These are phyloP conservation scores for Nannoperca obscura DNA, from an alignment of 2,797 vertebrate genomes.

Conservation along the genomic window DNA sequence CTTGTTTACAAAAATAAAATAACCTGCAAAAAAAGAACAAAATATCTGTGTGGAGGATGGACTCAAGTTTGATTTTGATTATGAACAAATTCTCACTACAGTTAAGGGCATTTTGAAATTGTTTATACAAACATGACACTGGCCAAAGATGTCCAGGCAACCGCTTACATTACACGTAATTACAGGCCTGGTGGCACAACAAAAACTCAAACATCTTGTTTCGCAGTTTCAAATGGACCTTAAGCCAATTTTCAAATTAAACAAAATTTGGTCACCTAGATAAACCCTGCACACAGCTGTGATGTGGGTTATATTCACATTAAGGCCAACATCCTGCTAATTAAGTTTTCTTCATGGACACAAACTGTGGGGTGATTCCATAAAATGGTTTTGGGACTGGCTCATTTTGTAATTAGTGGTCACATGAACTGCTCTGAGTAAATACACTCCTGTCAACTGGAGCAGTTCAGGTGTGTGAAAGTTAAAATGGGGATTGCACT, in stretches of 20 bases:
- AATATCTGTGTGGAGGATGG: background rate
- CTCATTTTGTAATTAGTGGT: conserved; percentile 38
- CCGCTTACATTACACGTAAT: background rate
- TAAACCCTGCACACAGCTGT: conserved; percentile 25
- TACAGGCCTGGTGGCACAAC: background rate
- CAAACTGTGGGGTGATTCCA: background rate
- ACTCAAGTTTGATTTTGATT: background rate
- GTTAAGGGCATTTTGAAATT: background rate
- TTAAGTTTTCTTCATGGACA: conserved; percentile 13
- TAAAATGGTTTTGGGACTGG: background rate
- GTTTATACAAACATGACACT: conserved; percentile 12
- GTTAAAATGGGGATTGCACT: background rate
- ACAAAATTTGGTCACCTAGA: conserved; percentile 27
- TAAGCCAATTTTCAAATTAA: conserved; percentile 41
- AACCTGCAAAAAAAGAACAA: conserved; percentile 3
- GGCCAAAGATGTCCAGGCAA: background rate
- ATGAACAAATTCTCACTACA: background rate
- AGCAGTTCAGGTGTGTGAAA: conserved; percentile 5
- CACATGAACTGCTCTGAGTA: conserved; percentile 2
- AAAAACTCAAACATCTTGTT: conserved; percentile 28
- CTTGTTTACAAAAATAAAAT: background rate
- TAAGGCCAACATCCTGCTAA: conserved; percentile 6
- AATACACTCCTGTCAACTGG: background rate
- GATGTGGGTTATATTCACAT: conserved; percentile 25
- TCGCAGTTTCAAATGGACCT: conserved; percentile 32